Conservation (phyloP, 2,113 vertebrate species). For the Corythaeola cristata region DNA sequence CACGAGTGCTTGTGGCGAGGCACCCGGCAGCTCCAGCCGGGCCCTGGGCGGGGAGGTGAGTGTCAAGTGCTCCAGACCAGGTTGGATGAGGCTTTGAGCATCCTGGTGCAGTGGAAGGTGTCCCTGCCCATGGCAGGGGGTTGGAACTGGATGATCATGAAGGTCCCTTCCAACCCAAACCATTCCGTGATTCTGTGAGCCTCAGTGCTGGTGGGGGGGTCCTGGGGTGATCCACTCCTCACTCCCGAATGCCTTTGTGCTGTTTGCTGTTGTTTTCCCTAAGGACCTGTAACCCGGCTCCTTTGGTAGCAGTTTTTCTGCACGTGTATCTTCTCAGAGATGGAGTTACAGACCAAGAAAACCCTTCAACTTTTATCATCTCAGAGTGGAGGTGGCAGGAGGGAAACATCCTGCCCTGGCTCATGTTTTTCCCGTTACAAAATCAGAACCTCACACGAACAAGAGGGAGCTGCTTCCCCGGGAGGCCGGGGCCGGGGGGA, state of each 20-base stretch:
- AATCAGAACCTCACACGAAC: not conserved
- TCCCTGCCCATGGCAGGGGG: no score
- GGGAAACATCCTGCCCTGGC: not conserved
- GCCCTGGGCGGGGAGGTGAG: not conserved
- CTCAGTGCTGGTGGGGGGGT: not conserved
- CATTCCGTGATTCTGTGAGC: not conserved
- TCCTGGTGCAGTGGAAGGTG: no score
- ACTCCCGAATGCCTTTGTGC: rapidly evolving
- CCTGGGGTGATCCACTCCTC: not conserved
- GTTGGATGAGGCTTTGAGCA: no score
- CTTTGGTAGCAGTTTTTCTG: not conserved
- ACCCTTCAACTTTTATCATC: not conserved
- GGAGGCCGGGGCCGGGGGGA: not conserved
- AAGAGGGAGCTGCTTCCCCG: not conserved
- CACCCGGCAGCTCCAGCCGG: not conserved
- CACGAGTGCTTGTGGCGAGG: not conserved
- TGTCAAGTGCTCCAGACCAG: no score
- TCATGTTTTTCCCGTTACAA: not conserved
- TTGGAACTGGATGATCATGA: no score
- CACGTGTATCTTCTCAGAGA: not conserved
- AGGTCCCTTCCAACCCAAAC: no score
- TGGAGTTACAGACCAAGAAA: not conserved
- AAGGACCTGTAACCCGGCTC: no score
- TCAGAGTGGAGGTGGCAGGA: rapidly evolving
- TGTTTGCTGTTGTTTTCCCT: not conserved